phyloP scores from a whole-genome alignment of 92 coral and sea anemone species.

The Actinostola sp. region DNA sequence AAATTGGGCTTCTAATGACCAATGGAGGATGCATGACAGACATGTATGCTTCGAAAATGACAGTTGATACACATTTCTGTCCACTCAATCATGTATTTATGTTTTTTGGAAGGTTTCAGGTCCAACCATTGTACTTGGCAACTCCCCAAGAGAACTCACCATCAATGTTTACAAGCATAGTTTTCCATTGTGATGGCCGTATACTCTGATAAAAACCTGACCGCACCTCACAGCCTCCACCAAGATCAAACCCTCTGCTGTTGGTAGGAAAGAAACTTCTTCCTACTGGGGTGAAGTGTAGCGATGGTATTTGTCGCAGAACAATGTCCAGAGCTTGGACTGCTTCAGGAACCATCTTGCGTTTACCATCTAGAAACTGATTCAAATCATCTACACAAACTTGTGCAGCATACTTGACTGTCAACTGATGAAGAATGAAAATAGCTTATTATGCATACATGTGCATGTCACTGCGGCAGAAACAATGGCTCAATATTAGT shows the following conservation, averaged over 20 bases:
- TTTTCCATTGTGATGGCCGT: slow-evolving; percentile 92
- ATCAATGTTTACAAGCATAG: slow-evolving; percentile 82
- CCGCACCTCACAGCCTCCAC: slow-evolving; percentile 84
- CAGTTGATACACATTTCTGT: too few relatives aligned
- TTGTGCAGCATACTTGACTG: slow-evolving; percentile 84
- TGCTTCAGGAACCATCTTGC: slow-evolving; percentile 69
- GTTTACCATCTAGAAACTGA: slow-evolving; percentile 42
- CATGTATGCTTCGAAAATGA: too few relatives aligned
- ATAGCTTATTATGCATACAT: too few relatives aligned
- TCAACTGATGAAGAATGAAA: slow-evolving; percentile 63
- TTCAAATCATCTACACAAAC: slow-evolving; percentile 61
- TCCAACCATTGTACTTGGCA: not conserved
- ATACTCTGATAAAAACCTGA: slow-evolving; percentile 84
- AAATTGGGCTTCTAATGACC: too few relatives aligned
- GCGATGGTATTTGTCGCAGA: slow-evolving; percentile 70
- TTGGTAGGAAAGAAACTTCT: slow-evolving; percentile 76
- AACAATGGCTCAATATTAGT: too few relatives aligned
- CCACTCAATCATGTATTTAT: too few relatives aligned
- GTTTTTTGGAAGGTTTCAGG: too few relatives aligned
- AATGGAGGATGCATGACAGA: too few relatives aligned
- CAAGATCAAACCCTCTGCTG: slow-evolving; percentile 50
- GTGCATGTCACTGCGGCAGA: too few relatives aligned
- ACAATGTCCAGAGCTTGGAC: slow-evolving; percentile 83
- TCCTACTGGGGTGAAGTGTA: slow-evolving; percentile 72
- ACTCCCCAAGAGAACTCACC: slow-evolving; percentile 36